These are phyloP conservation scores for Poeciliopsis gracilis DNA, from an alignment of 2,797 vertebrate genomes.

Conservation along the genomic window DNA sequence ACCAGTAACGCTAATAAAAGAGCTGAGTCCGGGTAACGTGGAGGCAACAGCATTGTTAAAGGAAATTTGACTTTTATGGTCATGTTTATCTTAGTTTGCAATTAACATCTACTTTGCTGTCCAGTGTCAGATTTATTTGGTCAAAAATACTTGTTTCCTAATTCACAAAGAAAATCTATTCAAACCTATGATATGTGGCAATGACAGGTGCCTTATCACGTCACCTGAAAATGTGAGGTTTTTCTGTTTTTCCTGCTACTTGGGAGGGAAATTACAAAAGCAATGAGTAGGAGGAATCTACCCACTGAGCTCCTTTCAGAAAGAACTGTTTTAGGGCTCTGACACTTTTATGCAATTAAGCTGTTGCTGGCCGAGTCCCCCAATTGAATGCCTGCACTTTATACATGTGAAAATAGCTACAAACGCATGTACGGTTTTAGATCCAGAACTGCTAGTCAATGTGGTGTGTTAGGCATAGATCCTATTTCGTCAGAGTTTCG, in stretches of 20 bases:
- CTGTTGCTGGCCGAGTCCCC: too few species aligned
- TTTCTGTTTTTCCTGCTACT: background rate
- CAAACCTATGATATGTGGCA: slow-evolving; percentile 29
- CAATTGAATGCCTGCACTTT: too few species aligned
- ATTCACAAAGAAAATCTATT: slow-evolving; percentile 37
- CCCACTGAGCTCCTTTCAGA: too few species aligned
- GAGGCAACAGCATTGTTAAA: slow-evolving; percentile 55
- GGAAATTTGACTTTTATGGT: slow-evolving; percentile 52
- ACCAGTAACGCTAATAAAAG: slow-evolving; percentile 61
- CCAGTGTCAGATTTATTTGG: slow-evolving; percentile 53
- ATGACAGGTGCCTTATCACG: slow-evolving; percentile 31
- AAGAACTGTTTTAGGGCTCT: too few species aligned
- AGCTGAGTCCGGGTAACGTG: slow-evolving; percentile 49
- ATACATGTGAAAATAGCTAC: too few species aligned
- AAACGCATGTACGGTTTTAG: background rate
- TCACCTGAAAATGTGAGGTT: slow-evolving; percentile 13
- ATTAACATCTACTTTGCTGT: slow-evolving; percentile 32
- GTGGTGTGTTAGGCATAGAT: too few species aligned
- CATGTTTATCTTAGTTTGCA: slow-evolving; percentile 14
- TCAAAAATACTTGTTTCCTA: slow-evolving; percentile 28
- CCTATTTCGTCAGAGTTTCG: background rate
- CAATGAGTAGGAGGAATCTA: background rate
- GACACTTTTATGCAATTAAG: too few species aligned
- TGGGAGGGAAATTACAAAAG: background rate
- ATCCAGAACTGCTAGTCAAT: background rate